Conservation (phyloP, 2,888 invertebrate species). For the Apotomis betuletana region DNA sequence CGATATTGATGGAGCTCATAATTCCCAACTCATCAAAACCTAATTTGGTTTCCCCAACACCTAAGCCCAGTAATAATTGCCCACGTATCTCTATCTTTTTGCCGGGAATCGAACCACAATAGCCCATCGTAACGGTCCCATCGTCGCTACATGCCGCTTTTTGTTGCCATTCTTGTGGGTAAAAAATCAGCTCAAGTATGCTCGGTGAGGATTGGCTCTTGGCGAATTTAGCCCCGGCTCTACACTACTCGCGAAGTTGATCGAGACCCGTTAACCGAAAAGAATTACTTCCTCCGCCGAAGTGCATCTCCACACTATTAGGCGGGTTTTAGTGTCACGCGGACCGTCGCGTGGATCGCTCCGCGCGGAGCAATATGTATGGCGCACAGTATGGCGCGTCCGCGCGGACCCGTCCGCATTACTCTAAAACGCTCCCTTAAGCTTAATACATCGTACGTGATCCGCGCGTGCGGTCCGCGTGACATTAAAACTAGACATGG, state of each 20-base stretch:
- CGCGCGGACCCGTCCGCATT: too few species aligned
- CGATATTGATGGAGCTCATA: too few species aligned
- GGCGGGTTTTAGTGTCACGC: too few species aligned
- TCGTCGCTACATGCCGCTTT: slow-evolving; percentile 67
- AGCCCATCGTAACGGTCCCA: slow-evolving; percentile 64
- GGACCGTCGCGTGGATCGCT: too few species aligned
- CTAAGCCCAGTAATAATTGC: slow-evolving; percentile 50
- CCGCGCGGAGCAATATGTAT: too few species aligned
- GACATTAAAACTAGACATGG: too few species aligned
- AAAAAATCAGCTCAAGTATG: slow-evolving; percentile 45
- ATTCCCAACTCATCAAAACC: background rate
- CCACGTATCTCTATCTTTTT: slow-evolving; percentile 63
- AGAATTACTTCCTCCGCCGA: too few species aligned
- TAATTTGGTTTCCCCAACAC: background rate
- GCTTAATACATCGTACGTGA: too few species aligned
- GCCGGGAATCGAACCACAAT: slow-evolving; percentile 64
- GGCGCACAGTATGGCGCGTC: too few species aligned
- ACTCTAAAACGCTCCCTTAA: too few species aligned
- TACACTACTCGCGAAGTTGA: background rate
- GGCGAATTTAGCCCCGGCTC: background rate
- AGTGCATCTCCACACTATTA: too few species aligned
- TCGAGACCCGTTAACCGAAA: background rate
- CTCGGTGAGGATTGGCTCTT: slow-evolving; percentile 42
- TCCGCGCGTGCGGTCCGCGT: too few species aligned
- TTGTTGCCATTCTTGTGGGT: slow-evolving; percentile 59